Base-by-base conservation (phyloP, 2,888 invertebrate genomes). In the Cancer borealis region DNA sequence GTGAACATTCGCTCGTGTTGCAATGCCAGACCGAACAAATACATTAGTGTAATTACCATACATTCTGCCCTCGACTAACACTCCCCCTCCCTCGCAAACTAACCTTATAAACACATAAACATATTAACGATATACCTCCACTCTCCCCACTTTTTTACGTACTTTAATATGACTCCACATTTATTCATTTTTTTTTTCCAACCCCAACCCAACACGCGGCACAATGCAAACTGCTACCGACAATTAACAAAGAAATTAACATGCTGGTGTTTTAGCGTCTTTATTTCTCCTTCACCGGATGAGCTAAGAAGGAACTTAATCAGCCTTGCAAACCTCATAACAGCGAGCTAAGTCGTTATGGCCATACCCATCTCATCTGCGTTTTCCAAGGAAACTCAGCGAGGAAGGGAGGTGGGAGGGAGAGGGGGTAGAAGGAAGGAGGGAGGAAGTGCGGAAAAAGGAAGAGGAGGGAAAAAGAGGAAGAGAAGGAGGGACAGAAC, bases 331-430 rank as follows among this genome's bases (percentile, higher is more conserved):
- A 47, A 84, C 88, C 88, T 92, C 92, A 54, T 92, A 92, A 89
- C 89, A 92, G 49, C 92, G n/a, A 89, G 46, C 92, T 66, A 66
- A 89, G 92, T 92, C 89, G 46, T 92, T 60, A 92, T 17, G 73
- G 89, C 88, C 92, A 73, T 89, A 88, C 92, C 47, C 66, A 92
- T 92, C 92, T 89, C 92, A 88, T 92, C 92, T 89, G 49, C 88
- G 88, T 88, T 92, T 92, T 89, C 88, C 89, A 88, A 73, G 89
- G 92, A 89, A 46, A 66, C 47, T 47, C n/a, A 17, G 45, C 30
- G 30, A 73, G 92, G 60, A 54, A 47, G 84, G 45, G 92, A 49
- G 30, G 54, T 17, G 88, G 46, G 88, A 26, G 73, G 26, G 54
- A 54, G 89, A 10, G 47, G 26, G 54, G 60, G 12, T 60, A 49